Base-by-base conservation (phyloP, 2,797 vertebrate species). In the Podarcis siculus region DNA sequence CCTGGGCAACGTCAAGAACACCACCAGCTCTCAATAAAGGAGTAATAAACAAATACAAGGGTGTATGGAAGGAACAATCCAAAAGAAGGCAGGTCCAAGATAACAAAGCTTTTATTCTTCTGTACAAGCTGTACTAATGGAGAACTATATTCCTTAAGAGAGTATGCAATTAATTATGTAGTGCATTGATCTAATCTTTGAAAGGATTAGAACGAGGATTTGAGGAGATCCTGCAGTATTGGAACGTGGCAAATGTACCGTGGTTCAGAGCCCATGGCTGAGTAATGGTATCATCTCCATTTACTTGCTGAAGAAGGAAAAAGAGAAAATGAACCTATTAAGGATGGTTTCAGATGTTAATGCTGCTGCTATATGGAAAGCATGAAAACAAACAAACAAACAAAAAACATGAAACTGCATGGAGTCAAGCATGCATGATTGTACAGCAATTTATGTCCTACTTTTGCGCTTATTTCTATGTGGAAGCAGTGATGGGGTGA, bases 111-210 rank as follows among this genome's bases (percentile, higher is more conserved):
- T 79, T 89, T 64, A 88, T 81, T 88, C 21, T 89, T 86, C 90
- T 91, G 84, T 86, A 78, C 79, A 86, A 82, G 45, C 69, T 82
- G 88, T 86, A 82, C 84, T 89, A 89, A 89, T 84, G 87, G 90
- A 92, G 67, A 81, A 93, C 27, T 84, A 72, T 88, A 94, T 90
- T 91, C 2, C 83, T 93, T 85, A 72, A 93, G 83, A 92, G 79
- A 93, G 91, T 79, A 88, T 94, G 92, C 23, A 89, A 85, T 93
- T 95, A 94, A 93, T 93, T 90, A 91, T 94, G 82, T 79, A 90
- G 90, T 87, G 92, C 64, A 89, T 67, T 93, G 93, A 94, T 83
- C 91, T 92, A 92, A 94, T 91, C 92, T 94, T 92, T 35, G 89
- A 84, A 93, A 78, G 69, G 77, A 45, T n/a, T 90, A 94, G 15